Conservation (phyloP, 2,113 vertebrate genomes). For the Mormoops blainvillei region DNA sequence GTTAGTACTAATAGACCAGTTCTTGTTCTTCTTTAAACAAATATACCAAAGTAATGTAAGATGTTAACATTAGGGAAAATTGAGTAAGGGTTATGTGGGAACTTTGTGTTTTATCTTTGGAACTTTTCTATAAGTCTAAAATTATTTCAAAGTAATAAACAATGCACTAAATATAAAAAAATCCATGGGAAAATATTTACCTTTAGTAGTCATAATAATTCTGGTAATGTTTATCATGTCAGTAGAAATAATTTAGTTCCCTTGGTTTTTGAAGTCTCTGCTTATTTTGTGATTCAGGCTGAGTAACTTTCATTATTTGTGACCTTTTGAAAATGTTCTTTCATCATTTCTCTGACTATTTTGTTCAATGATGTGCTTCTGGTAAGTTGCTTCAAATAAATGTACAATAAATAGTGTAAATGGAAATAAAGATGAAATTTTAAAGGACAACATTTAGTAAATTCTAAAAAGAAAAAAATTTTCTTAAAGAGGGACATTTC, state of each 20-base stretch:
- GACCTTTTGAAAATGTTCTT: slow-evolving; percentile 55
- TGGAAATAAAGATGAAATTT: slow-evolving; percentile 42
- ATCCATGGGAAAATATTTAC: not conserved
- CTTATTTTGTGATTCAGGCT: slow-evolving; percentile 19
- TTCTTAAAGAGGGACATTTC: slow-evolving; percentile 7
- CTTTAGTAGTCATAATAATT: not conserved
- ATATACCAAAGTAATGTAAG: not conserved
- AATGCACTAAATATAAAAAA: not conserved
- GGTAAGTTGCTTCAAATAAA: slow-evolving; percentile 46
- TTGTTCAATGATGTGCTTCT: slow-evolving; percentile 29
- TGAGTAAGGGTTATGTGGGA: not conserved
- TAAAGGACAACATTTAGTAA: slow-evolving; percentile 45
- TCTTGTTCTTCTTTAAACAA: slow-evolving; percentile 16
- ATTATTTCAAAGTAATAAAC: not conserved
- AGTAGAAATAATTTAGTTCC: slow-evolving; percentile 2
- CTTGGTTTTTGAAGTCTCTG: slow-evolving; percentile 15
- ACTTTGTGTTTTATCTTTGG: not conserved
- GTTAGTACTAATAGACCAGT: not conserved
- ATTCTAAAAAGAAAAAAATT: slow-evolving; percentile 18
- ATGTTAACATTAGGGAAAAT: not conserved
- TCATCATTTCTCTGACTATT: slow-evolving; percentile 22
- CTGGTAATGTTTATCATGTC: not conserved
- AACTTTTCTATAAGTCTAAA: slow-evolving; percentile 18
- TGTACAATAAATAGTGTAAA: slow-evolving; percentile 48
- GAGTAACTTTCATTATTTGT: slow-evolving; percentile 53